Conservation (phyloP, 1,140 invertebrate species). For the Heliconius congener region DNA sequence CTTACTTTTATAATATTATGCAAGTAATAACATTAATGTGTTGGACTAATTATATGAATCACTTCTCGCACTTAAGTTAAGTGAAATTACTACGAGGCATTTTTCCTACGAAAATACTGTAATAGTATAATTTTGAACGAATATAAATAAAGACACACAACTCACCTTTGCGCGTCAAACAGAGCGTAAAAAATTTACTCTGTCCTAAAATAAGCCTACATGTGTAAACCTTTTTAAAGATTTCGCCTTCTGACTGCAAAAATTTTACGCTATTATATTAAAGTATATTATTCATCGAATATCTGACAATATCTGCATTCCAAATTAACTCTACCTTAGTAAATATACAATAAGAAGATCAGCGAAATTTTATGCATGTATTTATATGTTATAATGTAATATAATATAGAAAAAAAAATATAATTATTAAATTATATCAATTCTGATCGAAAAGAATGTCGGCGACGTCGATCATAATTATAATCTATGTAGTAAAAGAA, state of each 20-base stretch:
- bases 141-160: neutral
- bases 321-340: too few species aligned
- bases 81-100: neutral
- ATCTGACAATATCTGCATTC: too few species aligned
- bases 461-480: neutral
- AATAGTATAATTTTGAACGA: neutral
- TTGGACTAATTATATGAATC: conserved; percentile 41
- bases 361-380: too few species aligned
- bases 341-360: too few species aligned
- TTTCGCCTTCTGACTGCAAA: neutral
- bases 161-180: neutral
- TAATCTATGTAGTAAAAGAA: conserved; percentile 3
- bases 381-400: too few species aligned
- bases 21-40: conserved; percentile 26
- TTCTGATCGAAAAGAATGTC: neutral
- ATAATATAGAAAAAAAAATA: neutral
- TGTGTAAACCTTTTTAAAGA: too few species aligned
- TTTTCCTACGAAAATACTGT: neutral
- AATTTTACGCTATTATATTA: neutral
- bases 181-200: neutral
- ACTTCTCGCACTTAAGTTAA: conserved; percentile 17
- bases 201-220: neutral
- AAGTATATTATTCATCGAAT: too few species aligned
- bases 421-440: neutral
- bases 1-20: conserved; percentile 27